Base-by-base conservation (phyloP, 2,113 vertebrate species). In the Boleophthalmus pectinirostris region DNA sequence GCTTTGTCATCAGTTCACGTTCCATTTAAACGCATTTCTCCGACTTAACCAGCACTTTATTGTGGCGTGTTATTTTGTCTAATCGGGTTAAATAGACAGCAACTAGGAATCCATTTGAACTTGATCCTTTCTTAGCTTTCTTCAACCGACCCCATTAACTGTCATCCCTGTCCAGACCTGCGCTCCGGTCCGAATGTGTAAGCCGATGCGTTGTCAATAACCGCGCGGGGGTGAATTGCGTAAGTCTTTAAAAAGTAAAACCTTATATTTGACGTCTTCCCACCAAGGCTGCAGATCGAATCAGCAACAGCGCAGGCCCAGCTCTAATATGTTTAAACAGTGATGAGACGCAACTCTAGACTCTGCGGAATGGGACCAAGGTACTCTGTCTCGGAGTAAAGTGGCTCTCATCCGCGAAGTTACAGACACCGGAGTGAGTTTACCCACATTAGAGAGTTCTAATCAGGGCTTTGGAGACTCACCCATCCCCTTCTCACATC, bases 1-100 rank as follows among this genome's bases (percentile, higher is more conserved):
- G 78, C 91, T 88, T 90, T 89, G 90, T 92, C 92, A 88, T 92
- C 88, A 85, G 83, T 87, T 90, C 76, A 83, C 86, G 85, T 85
- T 73, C 67, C 68, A 73, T 87, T 89, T 88, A 92, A 92, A 93
- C 71, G 72, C 87, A 92, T 91, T 92, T 92, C 88, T 87, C 82
- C 21, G 87, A 79, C 87, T 93, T 91, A 92, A 92, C 90, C 90
- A 93, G 91, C 93, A 94, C 93, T 93, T 94, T 93, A 94, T 94
- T 93, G 92, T 92, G 93, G 92, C 73, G 85, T 94, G 92, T 93
- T 93, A 91, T 91, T 92, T 93, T 87, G 88, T 80, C 66, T 82
- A 90, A 93, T 93, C 82, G 70, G 84, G 93, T 93, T 92, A 92
- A 90, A 90, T 75, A 78, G 80, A 86, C 89, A 80, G 83, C 85